Percentiles rank a stretch among this genome's conserved stretches.
Conservation (phyloP, 2,113 vertebrate species). For the Elachura formosa region DNA sequence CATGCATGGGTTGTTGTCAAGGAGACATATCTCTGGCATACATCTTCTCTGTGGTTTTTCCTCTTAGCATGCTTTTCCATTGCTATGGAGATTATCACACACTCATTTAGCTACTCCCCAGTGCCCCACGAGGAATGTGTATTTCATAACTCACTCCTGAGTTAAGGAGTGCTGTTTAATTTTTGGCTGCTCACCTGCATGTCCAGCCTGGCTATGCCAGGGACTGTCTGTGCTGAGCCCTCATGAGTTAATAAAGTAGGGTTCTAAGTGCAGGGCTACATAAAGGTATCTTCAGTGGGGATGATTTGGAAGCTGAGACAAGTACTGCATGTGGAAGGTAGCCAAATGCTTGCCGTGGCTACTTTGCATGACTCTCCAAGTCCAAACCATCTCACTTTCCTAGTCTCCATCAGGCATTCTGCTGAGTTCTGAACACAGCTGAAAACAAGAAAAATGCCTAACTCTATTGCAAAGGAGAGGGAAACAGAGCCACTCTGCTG, state of each 20-base stretch:
- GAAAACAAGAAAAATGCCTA: background rate
- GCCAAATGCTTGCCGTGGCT: background rate
- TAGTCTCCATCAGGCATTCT: background rate
- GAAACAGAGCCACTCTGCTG: background rate
- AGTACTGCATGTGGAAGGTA: background rate
- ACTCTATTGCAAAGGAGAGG: background rate
- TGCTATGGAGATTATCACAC: conserved; percentile 62
- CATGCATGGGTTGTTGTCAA: conserved; percentile 38
- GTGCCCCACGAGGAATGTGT: background rate
- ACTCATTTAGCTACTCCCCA: conserved; percentile 42
- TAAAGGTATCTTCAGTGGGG: background rate
- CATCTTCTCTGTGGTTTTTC: conserved; percentile 38
- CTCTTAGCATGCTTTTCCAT: conserved; percentile 42
- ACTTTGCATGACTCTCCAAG: background rate
- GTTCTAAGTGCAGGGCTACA: background rate
- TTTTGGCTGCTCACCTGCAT: background rate
- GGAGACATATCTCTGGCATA: conserved; percentile 52
- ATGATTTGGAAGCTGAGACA: background rate
- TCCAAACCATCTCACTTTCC: background rate
- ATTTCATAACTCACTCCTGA: conserved; percentile 25
- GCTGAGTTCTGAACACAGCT: background rate
- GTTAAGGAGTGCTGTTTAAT: background rate
- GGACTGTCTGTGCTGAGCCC: background rate
- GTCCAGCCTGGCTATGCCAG: background rate
- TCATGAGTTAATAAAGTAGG: background rate